Conservation (phyloP, 2,888 invertebrate species). For the Arge pagana region DNA sequence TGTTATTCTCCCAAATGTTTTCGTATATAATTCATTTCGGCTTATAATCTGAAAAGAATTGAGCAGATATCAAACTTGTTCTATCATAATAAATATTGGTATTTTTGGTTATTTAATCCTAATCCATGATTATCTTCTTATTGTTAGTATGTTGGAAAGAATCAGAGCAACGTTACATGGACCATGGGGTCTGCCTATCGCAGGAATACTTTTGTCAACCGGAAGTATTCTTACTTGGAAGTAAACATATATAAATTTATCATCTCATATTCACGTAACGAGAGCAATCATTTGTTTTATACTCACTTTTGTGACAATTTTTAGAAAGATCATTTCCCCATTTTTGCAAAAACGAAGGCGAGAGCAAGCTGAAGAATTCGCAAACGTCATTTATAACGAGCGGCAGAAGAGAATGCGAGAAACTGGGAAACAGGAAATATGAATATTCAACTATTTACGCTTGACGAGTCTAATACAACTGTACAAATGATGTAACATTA, state of each 20-base stretch:
- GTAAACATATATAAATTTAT: background rate
- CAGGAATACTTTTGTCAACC: background rate
- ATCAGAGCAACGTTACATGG: too few species aligned
- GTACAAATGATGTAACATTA: background rate
- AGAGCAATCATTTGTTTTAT: too few species aligned
- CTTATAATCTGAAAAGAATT: too few species aligned
- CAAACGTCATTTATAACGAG: slow-evolving; percentile 18
- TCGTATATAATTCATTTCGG: too few species aligned
- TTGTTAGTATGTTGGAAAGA: too few species aligned
- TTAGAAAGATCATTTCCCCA: slow-evolving; percentile 3
- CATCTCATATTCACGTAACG: background rate
- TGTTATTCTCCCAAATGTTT: too few species aligned
- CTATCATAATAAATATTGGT: too few species aligned
- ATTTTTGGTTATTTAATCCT: too few species aligned
- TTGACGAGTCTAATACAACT: slow-evolving; percentile 12
- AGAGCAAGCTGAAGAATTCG: slow-evolving; percentile 6
- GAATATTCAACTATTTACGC: slow-evolving; percentile 7
- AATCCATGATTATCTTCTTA: too few species aligned
- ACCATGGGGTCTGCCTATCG: background rate
- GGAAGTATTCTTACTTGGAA: background rate
- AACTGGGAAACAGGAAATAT: slow-evolving; percentile 11
- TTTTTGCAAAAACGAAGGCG: background rate
- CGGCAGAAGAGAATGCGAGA: slow-evolving; percentile 6
- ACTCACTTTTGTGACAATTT: too few species aligned
- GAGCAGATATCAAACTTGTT: too few species aligned